A percentile compares a stretch with the other conserved stretches of the same genome.
Evolutionary conservation across 2,888 invertebrate genomes (phyloP).

Genomic region (Chrysolina oricalcia): DNA sequence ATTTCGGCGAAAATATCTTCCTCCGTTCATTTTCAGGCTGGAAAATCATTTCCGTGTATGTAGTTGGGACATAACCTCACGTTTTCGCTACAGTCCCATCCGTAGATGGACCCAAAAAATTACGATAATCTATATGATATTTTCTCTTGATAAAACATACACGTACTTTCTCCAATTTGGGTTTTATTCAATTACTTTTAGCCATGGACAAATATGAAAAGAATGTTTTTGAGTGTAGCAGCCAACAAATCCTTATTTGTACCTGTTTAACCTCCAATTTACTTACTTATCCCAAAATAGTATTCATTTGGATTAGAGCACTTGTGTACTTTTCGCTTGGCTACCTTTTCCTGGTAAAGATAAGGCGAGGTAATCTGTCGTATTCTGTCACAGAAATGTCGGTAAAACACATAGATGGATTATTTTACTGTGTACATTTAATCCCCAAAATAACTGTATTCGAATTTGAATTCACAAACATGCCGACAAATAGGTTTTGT

Average conservation of each 20-base stretch:
- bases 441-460: conserved; percentile 6
- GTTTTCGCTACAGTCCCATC: no score
- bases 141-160: no score
- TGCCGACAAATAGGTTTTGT: background rate
- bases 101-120: no score
- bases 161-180: no score
- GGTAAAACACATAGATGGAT: conserved; percentile 51
- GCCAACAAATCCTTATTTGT: background rate
- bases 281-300: conserved; percentile 37
- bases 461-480: background rate
- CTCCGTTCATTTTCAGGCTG: no score
- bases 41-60: no score
- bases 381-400: conserved; percentile 52
- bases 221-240: no score
- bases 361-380: conserved; percentile 42
- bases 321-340: conserved; percentile 53
- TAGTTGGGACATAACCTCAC: no score
- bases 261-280: conserved; percentile 28
- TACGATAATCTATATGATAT: no score
- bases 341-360: conserved; percentile 53
- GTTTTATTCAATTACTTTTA: no score
- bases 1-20: no score
- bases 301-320: conserved; percentile 34
- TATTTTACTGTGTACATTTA: conserved; percentile 42
- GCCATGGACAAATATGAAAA: no score